Conservation (phyloP, 1,140 invertebrate species). For the Elymnias hypermnestra region DNA sequence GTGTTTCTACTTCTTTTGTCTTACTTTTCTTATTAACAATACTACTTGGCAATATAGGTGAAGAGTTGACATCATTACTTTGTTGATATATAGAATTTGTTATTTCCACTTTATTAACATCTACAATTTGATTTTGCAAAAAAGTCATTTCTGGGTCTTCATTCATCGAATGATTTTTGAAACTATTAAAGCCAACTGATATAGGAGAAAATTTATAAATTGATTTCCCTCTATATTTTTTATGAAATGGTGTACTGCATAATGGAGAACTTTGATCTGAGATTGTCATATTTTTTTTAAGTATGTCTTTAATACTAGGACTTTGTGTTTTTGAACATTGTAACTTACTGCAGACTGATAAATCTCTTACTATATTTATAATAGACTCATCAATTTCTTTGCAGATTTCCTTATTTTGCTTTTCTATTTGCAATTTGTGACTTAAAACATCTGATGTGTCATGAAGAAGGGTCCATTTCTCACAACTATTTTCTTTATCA, state of each 20-base stretch:
- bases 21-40: slow-evolving; percentile 3
- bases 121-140: too few species aligned
- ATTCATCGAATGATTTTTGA: slow-evolving; percentile 15
- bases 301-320: too few species aligned
- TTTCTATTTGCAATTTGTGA: slow-evolving; percentile 48
- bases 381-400: slow-evolving; percentile 44
- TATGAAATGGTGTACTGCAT: slow-evolving; percentile 55
- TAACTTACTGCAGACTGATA: slow-evolving; percentile 56
- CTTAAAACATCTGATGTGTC: slow-evolving; percentile 41
- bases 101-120: too few species aligned
- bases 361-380: slow-evolving; percentile 41
- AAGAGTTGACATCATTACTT: not conserved
- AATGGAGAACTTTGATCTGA: slow-evolving; percentile 35
- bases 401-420: slow-evolving; percentile 22
- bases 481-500: slow-evolving; percentile 65
- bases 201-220: slow-evolving; percentile 63
- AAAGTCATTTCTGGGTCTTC: slow-evolving; percentile 17
- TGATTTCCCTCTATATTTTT: slow-evolving; percentile 53
- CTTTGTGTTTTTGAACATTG: too few species aligned
- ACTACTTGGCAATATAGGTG: slow-evolving; percentile 7
- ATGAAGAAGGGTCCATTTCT: too few species aligned
- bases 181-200: slow-evolving; percentile 20
- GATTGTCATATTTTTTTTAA: not conserved
- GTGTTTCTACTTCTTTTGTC: not conserved
- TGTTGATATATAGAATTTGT: not conserved